Evolutionary conservation across 2,113 vertebrate species (phyloP), one percentile per base, ranked within the genome.

Genomic region (Pedetes capensis): DNA sequence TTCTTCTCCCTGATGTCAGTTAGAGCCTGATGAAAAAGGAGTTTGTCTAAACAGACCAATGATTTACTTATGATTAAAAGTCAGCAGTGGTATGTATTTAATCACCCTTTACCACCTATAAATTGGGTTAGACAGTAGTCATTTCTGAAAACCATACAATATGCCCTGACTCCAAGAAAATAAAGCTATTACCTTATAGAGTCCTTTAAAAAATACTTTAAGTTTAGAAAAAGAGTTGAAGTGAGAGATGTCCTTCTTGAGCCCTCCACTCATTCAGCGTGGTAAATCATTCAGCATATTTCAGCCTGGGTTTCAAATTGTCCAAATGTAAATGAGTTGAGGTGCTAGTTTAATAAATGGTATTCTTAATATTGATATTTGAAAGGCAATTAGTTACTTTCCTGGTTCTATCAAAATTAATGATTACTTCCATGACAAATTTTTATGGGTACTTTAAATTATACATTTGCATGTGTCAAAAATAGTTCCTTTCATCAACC

Each of bases 381-480:
- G 94, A 96, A 96, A 96, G 95, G 95, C 85, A 95, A 95, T 97
- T 97, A 93, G 88, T 97, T 95, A 97, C 95, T 96, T 95, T 96
- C 85, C 80, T 87, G 82, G 57, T 92, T 95, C 93, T 97, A 71
- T 96, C 96, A 95, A 96, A 97, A 96, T 95, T 97, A 97, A 97
- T 96, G 96, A 87, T 86, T 57, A 93, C 90, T 93, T 89, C 81
- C 66, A 79, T 97, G 97, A 97, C 92, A 95, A 95, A 95, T 93
- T 95, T 96, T 96, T 96, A 96, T 96, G 97, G 87, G 85, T 42
- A 86, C 82, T 96, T 97, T 97, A 89, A 97, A 97, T 97, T 97
- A 96, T 97, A 95, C 87, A 97, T 97, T 96, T 96, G 55, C 95
- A 68, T 92, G 89, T 97, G 96, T 97, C 92, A 97, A 69, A 97